Base-by-base conservation (phyloP, 2,888 invertebrate species). In the Drosophila mimica region DNA sequence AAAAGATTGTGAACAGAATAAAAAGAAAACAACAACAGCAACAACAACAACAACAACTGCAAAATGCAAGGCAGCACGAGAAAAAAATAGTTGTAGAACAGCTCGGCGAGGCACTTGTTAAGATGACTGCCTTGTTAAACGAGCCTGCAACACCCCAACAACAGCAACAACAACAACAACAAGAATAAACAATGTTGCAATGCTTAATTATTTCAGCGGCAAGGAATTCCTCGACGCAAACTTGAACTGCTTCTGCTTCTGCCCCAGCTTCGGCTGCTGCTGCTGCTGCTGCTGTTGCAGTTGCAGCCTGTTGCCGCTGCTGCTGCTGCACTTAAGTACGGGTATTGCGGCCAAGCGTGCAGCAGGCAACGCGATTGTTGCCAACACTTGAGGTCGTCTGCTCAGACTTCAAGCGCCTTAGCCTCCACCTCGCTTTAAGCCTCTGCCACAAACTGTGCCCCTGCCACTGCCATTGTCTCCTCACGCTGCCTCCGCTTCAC, bases 121-220 rank as follows among this genome's bases (percentile, higher is more conserved):
- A 89, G 89, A 86, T 82, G 82, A 79, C 83, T 88, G 83, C 82
- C 85, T 88, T 89, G 87, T 88, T 88, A 86, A 90, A 88, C 90
- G 82, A 89, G 90, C 87, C 88, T 85, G 86, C 89, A 88, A 85
- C 85, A 84, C 89, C 89, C 82, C 84, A 82, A 66, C 83, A 82
- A 60, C 78, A 51, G 30, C 62, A 51, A 7, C 53, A 63, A 28
- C 65, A 73, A 68, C 84, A 63, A 28, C 65, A 73, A 68, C 84
- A 73, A 84, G 82, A 89, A 85, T 79, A 89, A 88, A 88, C 86
- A 89, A 89, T 88, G 87, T 88, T 88, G 87, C 87, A 88, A 88
- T 88, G 87, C 90, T 88, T 88, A 88, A 88, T 88, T 88, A 88
- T 88, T 88, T 89, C 88, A 89, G 87, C 87, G 87, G 88, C 87